Conservation (phyloP, 2,888 invertebrate species). For the Xestoiulus laeticollis region DNA sequence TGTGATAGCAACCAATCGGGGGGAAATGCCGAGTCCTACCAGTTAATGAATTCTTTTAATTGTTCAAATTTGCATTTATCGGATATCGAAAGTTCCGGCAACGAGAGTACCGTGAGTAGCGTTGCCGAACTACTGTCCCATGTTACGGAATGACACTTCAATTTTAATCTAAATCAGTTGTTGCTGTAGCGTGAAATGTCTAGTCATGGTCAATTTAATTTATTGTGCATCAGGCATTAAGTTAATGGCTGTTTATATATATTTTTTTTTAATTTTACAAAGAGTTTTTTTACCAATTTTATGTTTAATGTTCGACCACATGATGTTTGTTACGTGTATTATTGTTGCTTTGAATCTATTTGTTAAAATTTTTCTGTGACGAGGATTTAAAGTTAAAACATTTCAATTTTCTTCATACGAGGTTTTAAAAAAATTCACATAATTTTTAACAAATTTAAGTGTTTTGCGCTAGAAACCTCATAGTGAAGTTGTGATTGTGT, state of each 20-base stretch:
- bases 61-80: not conserved
- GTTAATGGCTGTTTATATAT: not conserved
- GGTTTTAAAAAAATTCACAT: too few species aligned
- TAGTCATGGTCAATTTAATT: not conserved
- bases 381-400: too few species aligned
- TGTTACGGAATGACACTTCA: not conserved
- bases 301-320: not conserved
- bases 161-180: not conserved
- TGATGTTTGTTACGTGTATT: not conserved
- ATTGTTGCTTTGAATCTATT: not conserved
- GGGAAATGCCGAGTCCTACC: not conserved
- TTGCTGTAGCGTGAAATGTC: not conserved
- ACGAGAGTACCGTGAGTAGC: conserved; percentile 48
- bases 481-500: not conserved
- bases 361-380: not conserved
- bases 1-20: not conserved
- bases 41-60: not conserved
- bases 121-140: conserved; percentile 46
- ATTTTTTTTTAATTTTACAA: not conserved
- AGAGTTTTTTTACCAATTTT: not conserved
- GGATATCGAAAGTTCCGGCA: conserved; percentile 20
- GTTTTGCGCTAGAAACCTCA: not conserved
- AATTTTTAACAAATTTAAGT: too few species aligned
- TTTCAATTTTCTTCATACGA: too few species aligned
- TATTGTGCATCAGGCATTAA: not conserved